These are phyloP conservation scores for Empidonax alnorum DNA, from an alignment of 2,113 vertebrate species.

Conservation along the genomic window DNA sequence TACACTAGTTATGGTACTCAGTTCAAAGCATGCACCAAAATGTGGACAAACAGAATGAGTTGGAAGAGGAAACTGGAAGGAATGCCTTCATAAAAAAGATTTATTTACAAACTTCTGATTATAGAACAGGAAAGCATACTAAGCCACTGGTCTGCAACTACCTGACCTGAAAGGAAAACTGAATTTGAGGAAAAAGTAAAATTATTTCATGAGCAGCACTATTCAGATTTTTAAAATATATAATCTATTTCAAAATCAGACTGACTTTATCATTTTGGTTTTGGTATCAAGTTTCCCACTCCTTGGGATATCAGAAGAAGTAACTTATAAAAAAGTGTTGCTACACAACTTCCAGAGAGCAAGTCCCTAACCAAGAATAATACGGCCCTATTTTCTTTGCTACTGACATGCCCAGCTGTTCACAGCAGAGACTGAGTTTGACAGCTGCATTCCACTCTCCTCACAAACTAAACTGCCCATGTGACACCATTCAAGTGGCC, in stretches of 20 bases:
- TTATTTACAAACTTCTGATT: background rate
- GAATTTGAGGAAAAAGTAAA: background rate
- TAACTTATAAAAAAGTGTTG: background rate
- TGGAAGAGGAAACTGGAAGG: background rate
- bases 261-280: background rate
- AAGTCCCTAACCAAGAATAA: background rate
- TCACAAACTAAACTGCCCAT: background rate
- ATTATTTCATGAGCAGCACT: background rate
- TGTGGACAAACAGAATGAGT: background rate
- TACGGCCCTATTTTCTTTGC: background rate
- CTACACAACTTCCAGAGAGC: background rate
- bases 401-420: slow-evolving; percentile 50
- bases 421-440: slow-evolving; percentile 32
- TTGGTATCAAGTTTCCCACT: background rate
- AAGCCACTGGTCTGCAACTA: background rate
- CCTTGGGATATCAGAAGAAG: background rate
- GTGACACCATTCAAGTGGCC: background rate
- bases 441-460: slow-evolving; percentile 60
- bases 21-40: background rate
- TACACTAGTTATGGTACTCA: background rate
- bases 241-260: background rate
- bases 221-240: background rate
- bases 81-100: background rate
- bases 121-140: background rate
- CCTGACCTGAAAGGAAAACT: background rate